Evolutionary conservation across 2,797 vertebrate species (phyloP).

Genomic region (Rhinogobio ventralis): DNA sequence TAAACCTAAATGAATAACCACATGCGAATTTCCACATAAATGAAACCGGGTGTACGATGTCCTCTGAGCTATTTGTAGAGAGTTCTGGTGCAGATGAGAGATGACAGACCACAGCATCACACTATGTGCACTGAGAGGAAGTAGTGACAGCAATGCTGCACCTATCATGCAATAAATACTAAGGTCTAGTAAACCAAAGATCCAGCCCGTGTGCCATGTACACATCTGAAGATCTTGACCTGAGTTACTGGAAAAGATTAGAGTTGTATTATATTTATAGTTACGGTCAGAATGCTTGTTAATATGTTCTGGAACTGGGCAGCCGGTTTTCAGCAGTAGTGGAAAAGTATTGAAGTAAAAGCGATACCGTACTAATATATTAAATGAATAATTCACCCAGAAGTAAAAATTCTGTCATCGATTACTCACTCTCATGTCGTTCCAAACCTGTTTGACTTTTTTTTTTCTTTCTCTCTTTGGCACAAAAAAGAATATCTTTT

Average conservation of each 20-base stretch:
- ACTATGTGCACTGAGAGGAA: not conserved
- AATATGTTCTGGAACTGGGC: not conserved
- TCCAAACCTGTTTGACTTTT: not conserved
- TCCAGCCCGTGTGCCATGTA: not conserved
- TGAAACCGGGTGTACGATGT: not conserved
- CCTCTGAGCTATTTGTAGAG: conserved; percentile 22
- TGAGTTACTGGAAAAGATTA: not conserved
- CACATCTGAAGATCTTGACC: not conserved
- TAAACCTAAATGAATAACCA: conserved; percentile 15
- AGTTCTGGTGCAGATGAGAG: not conserved
- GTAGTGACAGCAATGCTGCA: not conserved
- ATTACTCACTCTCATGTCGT: no score
- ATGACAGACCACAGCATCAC: conserved; percentile 6
- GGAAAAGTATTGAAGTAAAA: not conserved
- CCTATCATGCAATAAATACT: not conserved
- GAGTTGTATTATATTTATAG: not conserved
- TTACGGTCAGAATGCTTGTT: not conserved
- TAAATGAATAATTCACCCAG: not conserved
- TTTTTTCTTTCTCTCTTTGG: not conserved
- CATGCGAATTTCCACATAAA: conserved; percentile 23
- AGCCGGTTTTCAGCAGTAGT: not conserved
- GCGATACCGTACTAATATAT: not conserved
- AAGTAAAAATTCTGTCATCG: not conserved
- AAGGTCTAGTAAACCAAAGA: conserved; percentile 17
- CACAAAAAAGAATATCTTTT: not conserved